Conservation (phyloP, 2,113 vertebrate species). For the Theristicus caerulescens region DNA sequence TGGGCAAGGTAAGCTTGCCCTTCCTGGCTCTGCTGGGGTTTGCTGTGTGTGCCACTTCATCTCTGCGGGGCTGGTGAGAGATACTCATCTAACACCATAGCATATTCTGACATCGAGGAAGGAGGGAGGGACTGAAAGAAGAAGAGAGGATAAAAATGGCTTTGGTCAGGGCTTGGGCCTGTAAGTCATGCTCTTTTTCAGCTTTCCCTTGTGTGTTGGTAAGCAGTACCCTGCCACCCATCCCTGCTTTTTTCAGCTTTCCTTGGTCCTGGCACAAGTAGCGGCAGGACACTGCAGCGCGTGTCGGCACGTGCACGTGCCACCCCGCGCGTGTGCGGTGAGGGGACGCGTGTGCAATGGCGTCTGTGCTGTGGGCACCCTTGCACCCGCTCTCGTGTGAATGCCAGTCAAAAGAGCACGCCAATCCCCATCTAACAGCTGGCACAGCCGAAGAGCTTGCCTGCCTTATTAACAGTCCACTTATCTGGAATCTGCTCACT, state of each 20-base stretch:
- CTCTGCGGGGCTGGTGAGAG: background rate
- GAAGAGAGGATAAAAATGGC: background rate
- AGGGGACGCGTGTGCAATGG: background rate
- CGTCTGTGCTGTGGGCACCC: slow-evolving; percentile 6
- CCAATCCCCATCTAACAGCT: slow-evolving; percentile 63
- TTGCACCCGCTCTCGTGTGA: slow-evolving; percentile 12
- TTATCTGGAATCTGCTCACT: slow-evolving; percentile 76
- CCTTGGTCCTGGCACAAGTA: background rate
- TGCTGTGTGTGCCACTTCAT: background rate
- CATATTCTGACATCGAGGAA: background rate
- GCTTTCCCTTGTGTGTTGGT: background rate
- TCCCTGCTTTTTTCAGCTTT: background rate
- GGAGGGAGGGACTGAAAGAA: background rate
- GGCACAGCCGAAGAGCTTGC: slow-evolving; percentile 66
- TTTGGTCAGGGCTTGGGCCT: background rate
- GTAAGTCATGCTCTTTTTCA: background rate
- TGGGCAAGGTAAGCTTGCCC: background rate
- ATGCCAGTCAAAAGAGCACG: slow-evolving; percentile 23
- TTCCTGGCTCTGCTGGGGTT: background rate
- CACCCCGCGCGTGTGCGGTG: background rate
- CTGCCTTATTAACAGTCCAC: slow-evolving; percentile 78
- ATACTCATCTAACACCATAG: background rate
- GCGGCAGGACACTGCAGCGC: background rate
- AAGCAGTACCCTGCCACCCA: background rate
- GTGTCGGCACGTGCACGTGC: background rate